Evolutionary conservation across 2,888 invertebrate genomes (phyloP), one percentile per base, ranked within the genome.

Genomic region (Drosophila nr. perissopoda): DNA sequence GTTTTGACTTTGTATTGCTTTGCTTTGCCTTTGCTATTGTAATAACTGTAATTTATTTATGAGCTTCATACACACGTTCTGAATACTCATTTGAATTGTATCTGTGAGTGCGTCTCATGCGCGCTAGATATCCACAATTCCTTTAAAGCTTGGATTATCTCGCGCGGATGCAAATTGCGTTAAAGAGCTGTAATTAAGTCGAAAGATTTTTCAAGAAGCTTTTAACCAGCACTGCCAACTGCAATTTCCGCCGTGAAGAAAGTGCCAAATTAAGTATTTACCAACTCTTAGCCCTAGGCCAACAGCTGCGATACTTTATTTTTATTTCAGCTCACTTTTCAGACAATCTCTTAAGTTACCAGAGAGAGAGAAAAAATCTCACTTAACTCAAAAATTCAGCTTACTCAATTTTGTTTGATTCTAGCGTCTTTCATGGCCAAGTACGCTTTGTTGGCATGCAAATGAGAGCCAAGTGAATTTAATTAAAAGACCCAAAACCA

Each of bases 41-140:
- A 80, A 89, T 80, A 76, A 83, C 76, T 56, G 74, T 89, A 76
- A 82, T 85, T 84, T 85, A 84, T 89, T 72, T 83, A 83, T 87
- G 71, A 21, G 69, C 48, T 29, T 57, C 59, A 48, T 74, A 61
- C 69, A 85, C 80, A 79, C 69, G 85, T 87, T 84, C 80, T 80
- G 64, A 58, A 73, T 74, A 67, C 36, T 54, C 38, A 56, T 58
- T 63, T 60, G 38, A 45, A 65, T 77, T 54, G 52, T 34, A 40
- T 49, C 49, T 66, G 40, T 53, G 53, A 79, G 56, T 80, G 66
- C 66, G 74, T 73, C 71, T n/a, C 51, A 29, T 2, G 11, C 11
- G 13, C 51, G 51, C 66, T 69, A 67, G 49, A 71, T 67, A 72
- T 70, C 34, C 54, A 49, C 36, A 52, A 69, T 66, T 62, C 42